These are phyloP conservation scores for Hormaphis cornu DNA, from an alignment of 1,140 invertebrate species.

Conservation along the genomic window DNA sequence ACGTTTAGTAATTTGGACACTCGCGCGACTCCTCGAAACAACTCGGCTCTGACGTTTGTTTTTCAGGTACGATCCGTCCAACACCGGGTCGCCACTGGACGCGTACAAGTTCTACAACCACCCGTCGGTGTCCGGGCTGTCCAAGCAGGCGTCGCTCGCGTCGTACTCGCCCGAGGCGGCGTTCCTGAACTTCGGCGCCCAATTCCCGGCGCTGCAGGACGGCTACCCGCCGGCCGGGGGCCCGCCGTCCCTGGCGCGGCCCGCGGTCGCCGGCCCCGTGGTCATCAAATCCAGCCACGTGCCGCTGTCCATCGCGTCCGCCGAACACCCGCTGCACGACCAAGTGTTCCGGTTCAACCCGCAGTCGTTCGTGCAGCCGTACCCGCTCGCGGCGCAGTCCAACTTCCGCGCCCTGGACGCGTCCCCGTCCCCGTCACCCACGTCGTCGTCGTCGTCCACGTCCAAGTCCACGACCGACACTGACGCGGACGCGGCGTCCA, in stretches of 20 bases:
- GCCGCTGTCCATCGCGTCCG: not conserved
- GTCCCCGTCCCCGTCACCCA: no score
- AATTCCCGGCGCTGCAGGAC: not conserved
- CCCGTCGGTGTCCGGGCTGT: not conserved
- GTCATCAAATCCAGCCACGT: not conserved
- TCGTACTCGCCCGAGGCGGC: not conserved
- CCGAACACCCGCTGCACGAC: not conserved
- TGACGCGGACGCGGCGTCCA: not conserved
- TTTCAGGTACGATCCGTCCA: not conserved
- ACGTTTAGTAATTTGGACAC: no score
- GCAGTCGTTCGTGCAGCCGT: not conserved
- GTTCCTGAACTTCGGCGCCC: not conserved
- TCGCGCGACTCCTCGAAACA: no score
- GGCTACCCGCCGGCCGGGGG: not conserved
- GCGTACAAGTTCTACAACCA: not conserved
- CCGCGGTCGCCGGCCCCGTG: not conserved
- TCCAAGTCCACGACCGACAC: not conserved
- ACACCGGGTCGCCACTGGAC: not conserved
- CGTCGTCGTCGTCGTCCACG: not conserved
- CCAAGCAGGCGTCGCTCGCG: not conserved
- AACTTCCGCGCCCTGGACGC: not conserved
- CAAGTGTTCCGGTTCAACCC: constrained; percentile 1
- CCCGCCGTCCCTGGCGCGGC: not conserved
- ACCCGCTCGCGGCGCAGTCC: not conserved
- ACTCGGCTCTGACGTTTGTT: not conserved